A percentile compares a stretch with the other conserved stretches of the same genome.
These are phyloP conservation scores for Charanyca ferruginea DNA, from an alignment of 2,888 invertebrate genomes.

Conservation along the genomic window DNA sequence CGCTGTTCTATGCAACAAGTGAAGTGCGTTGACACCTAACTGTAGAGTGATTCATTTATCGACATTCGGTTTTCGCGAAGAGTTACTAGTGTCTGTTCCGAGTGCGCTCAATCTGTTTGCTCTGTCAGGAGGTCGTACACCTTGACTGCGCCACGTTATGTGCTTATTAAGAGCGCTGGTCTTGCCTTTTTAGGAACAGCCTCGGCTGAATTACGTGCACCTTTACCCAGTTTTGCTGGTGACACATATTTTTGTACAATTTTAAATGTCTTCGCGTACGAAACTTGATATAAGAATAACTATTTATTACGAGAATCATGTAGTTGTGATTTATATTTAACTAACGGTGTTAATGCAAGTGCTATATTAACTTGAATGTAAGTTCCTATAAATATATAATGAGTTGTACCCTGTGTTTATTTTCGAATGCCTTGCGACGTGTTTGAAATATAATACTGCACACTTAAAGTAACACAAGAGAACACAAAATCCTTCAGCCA, in stretches of 20 bases:
- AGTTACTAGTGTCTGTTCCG: conserved; percentile 83
- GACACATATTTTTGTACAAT: conserved; percentile 77
- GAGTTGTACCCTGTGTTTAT: conserved; percentile 65
- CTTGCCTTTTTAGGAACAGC: conserved; percentile 86
- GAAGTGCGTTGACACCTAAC: conserved; percentile 90
- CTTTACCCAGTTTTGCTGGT: conserved; percentile 86
- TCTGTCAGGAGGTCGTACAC: conserved; percentile 80
- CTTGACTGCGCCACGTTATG: conserved; percentile 86
- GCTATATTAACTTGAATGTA: conserved; percentile 54
- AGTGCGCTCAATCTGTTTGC: conserved; percentile 80
- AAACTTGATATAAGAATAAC: conserved; percentile 93
- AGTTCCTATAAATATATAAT: conserved; percentile 64
- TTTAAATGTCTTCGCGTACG: conserved; percentile 92
- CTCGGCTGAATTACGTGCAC: conserved; percentile 84
- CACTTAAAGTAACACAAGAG: conserved; percentile 30
- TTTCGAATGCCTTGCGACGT: conserved; percentile 56
- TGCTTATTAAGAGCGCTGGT: conserved; percentile 83
- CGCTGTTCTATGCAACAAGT: conserved; percentile 81
- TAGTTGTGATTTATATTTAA: conserved; percentile 92
- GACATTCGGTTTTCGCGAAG: conserved; percentile 77
- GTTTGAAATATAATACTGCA: conserved; percentile 60
- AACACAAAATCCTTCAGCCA: conserved; percentile 44
- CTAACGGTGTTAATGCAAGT: conserved; percentile 63
- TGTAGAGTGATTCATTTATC: conserved; percentile 88
- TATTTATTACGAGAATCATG: conserved; percentile 92